A percentile compares a stretch with the other conserved stretches of the same genome.
phyloP scores from a whole-genome alignment of 2,797 vertebrate genomes.

The Dipus sagitta region DNA sequence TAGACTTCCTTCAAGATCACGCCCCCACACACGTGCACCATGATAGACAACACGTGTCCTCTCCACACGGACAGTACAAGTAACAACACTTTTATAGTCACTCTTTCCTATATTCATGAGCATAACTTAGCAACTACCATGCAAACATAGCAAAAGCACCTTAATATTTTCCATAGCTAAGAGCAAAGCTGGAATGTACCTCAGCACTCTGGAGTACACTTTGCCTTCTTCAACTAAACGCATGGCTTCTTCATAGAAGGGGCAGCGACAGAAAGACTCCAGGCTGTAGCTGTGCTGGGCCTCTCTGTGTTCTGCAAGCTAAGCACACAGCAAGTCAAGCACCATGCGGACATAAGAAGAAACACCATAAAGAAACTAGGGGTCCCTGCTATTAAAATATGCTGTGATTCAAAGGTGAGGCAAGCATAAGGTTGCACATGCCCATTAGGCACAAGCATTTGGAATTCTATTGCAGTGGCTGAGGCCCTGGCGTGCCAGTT shows the following conservation, averaged over 20 bases:
- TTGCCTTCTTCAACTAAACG: slow-evolving; percentile 95
- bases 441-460: too few relatives aligned
- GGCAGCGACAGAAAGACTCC: slow-evolving; percentile 91
- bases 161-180: slow-evolving; percentile 12
- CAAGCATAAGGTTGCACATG: too few relatives aligned
- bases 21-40: not conserved
- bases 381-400: not conserved
- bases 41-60: too few relatives aligned
- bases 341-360: not conserved
- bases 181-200: slow-evolving; percentile 87
- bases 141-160: slow-evolving; percentile 15
- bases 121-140: slow-evolving; percentile 48
- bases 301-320: slow-evolving; percentile 92
- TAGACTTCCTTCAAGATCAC: slow-evolving; percentile 38
- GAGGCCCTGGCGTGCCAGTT: too few relatives aligned
- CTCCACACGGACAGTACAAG: not conserved
- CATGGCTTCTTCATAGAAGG: slow-evolving; percentile 96
- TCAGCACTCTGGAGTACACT: slow-evolving; percentile 95
- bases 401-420: not conserved
- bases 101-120: slow-evolving; percentile 38
- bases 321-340: slow-evolving; percentile 31
- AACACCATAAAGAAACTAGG: not conserved
- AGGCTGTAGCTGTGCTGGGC: slow-evolving; percentile 85
- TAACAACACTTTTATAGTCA: not conserved
- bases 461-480: too few relatives aligned